Evolutionary conservation across 2,797 vertebrate species (phyloP).

Genomic region (Brotula barbata): DNA sequence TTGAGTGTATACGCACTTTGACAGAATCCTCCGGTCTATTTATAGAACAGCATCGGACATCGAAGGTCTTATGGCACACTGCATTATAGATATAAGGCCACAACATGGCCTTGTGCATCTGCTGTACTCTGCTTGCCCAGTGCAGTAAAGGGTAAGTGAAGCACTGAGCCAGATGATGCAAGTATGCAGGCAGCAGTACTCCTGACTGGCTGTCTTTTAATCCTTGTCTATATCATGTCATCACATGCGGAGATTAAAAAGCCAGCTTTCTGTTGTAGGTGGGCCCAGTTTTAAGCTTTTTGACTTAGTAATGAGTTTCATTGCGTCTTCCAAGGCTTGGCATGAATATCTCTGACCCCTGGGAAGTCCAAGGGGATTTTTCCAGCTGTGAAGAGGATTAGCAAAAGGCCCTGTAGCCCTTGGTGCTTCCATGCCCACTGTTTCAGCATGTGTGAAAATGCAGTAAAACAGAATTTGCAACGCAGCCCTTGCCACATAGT

Average conservation of each 20-base stretch:
- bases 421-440: neutral
- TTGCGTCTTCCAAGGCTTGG: conserved; percentile 9
- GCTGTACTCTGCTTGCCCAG: conserved; percentile 27
- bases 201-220: conserved; percentile 65
- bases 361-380: conserved; percentile 10
- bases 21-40: conserved; percentile 43
- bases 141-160: conserved; percentile 45
- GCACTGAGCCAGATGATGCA: conserved; percentile 42
- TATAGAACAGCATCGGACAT: conserved; percentile 47
- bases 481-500: too few species aligned
- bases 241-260: conserved; percentile 72
- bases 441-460: neutral
- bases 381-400: conserved; percentile 9
- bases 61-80: conserved; percentile 19
- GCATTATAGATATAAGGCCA: conserved; percentile 46
- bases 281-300: conserved; percentile 65
- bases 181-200: conserved; percentile 18
- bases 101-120: conserved; percentile 44
- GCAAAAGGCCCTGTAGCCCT: neutral
- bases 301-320: conserved; percentile 38
- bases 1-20: conserved; percentile 18
- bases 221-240: conserved; percentile 67
- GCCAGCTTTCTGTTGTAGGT: conserved; percentile 58
- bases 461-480: too few species aligned
- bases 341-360: conserved; percentile 16